These are phyloP conservation scores for Eubasilissa regina DNA, from an alignment of 1,140 invertebrate genomes.

Conservation along the genomic window DNA sequence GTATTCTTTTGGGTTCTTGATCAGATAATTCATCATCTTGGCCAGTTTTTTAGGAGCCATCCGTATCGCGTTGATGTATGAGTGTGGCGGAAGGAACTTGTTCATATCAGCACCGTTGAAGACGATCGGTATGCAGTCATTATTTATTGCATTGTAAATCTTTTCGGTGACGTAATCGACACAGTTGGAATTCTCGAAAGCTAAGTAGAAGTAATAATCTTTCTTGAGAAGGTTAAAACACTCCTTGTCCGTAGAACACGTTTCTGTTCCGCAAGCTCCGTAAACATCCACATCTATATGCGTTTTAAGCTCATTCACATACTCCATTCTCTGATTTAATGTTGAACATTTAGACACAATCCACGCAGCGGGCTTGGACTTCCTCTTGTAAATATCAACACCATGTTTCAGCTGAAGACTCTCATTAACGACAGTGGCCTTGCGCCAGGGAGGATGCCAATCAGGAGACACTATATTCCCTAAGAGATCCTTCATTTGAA, in stretches of 20 bases:
- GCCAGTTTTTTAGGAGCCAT: constrained; percentile 66
- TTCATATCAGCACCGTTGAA: constrained; percentile 74
- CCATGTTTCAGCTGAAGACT: constrained; percentile 60
- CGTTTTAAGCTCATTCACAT: constrained; percentile 73
- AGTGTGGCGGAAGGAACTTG: constrained; percentile 68
- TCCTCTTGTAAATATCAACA: constrained; percentile 11
- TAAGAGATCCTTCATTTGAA: no score
- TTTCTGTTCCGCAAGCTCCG: constrained; percentile 73
- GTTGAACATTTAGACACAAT: constrained; percentile 77
- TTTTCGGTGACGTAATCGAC: constrained; percentile 76
- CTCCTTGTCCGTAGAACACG: constrained; percentile 62
- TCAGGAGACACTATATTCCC: no score
- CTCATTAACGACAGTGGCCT: no score
- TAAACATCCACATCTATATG: constrained; percentile 78
- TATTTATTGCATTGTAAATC: constrained; percentile 67
- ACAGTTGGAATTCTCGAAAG: constrained; percentile 76
- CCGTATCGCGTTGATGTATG: constrained; percentile 72
- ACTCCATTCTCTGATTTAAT: constrained; percentile 69
- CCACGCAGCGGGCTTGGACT: constrained; percentile 72
- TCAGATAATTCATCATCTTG: constrained; percentile 70
- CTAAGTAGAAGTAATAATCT: constrained; percentile 77
- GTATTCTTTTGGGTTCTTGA: constrained; percentile 66
- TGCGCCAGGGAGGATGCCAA: no score
- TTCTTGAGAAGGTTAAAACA: constrained; percentile 68
- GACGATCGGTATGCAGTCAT: constrained; percentile 73